Conservation (phyloP, 2,113 vertebrate species). For the Diadophis punctatus region DNA sequence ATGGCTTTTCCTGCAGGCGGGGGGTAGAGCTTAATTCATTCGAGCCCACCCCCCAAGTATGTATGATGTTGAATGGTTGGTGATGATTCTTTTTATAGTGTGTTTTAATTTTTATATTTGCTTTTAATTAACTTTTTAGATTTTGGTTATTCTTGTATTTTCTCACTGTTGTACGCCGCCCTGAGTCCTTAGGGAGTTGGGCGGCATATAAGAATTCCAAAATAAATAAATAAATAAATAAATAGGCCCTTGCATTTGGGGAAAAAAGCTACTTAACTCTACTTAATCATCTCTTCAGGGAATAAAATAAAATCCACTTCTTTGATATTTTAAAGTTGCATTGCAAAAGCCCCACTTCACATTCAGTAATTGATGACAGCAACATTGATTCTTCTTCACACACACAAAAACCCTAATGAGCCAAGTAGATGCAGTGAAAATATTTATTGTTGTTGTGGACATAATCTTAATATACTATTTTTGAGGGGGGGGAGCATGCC, state of each 20-base stretch:
- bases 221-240: no score
- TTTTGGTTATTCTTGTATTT: no score
- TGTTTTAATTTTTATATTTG: no score
- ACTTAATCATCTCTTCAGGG: conserved; percentile 56
- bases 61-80: no score
- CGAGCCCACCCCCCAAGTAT: no score
- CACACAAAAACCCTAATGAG: not conserved
- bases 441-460: not conserved
- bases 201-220: no score
- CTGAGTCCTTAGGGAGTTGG: no score
- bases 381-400: conserved; percentile 39
- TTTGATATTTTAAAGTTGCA: conserved; percentile 53
- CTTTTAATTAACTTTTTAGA: no score
- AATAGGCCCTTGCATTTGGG: conserved; percentile 61
- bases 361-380: conserved; percentile 33
- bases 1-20: no score
- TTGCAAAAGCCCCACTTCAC: conserved; percentile 31
- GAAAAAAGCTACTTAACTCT: conserved; percentile 61
- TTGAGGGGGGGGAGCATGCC: not conserved
- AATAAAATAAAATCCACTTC: conserved; percentile 61
- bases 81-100: no score
- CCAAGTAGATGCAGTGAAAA: not conserved
- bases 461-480: not conserved
- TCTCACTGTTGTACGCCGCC: no score
- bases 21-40: no score